These are phyloP conservation scores for Carassius auratus DNA, from an alignment of 2,113 vertebrate species.

Conservation along the genomic window DNA sequence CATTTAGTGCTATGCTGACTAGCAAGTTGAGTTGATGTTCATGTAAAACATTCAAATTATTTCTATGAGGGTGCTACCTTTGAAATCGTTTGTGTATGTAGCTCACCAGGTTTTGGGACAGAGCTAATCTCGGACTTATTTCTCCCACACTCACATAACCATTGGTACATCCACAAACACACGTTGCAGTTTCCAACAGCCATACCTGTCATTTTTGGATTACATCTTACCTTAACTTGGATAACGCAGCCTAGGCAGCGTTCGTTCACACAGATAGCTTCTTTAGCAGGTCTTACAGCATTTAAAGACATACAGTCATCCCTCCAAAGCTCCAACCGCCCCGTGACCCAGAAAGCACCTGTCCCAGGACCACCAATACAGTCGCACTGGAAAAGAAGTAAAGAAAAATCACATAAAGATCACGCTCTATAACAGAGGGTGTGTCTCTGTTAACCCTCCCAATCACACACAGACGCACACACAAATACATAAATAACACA, in stretches of 20 bases:
- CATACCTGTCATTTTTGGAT: background rate
- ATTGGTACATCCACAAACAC: background rate
- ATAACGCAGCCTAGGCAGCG: background rate
- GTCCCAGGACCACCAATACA: constrained; percentile 41
- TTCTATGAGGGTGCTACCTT: background rate
- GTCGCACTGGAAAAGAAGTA: constrained; percentile 36
- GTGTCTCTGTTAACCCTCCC: constrained; percentile 38
- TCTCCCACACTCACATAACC: constrained; percentile 13
- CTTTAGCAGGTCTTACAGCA: background rate
- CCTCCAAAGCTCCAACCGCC: background rate
- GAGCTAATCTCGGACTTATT: background rate
- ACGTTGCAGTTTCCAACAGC: background rate
- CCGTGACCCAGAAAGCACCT: constrained; percentile 37
- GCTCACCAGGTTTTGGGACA: background rate
- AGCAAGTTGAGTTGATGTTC: background rate
- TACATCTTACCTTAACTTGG: background rate
- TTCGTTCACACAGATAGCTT: background rate
- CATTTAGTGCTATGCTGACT: background rate
- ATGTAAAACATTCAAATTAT: background rate
- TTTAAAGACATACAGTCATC: background rate
- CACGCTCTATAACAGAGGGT: constrained; percentile 41
- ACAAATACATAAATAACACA: constrained; percentile 51
- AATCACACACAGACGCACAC: constrained; percentile 37
- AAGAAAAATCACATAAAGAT: constrained; percentile 46
- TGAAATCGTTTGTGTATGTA: background rate